phyloP scores from a whole-genome alignment of 2,797 vertebrate genomes.

The Phataginus tetradactyla region DNA sequence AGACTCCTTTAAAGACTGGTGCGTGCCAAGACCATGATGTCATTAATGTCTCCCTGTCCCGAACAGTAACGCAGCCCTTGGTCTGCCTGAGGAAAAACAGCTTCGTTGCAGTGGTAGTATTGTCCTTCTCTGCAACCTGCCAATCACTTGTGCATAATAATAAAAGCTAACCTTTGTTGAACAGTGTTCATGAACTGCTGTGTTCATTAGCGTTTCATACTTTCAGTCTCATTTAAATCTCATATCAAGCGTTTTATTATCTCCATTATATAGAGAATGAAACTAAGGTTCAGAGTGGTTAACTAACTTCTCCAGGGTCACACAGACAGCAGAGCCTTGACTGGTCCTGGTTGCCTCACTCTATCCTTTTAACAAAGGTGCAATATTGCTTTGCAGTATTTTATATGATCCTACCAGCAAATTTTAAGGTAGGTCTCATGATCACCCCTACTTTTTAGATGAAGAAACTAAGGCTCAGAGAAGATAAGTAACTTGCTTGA shows the following conservation, averaged over 20 bases:
- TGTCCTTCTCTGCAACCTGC: background rate
- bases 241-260: background rate
- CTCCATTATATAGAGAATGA: background rate
- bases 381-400: background rate
- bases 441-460: background rate
- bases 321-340: background rate
- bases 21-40: slow-evolving; percentile 44
- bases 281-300: background rate
- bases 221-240: background rate
- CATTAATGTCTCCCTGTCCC: slow-evolving; percentile 28
- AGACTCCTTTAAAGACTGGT: slow-evolving; percentile 18
- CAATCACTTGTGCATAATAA: background rate
- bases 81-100: background rate
- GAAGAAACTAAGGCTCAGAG: slow-evolving; percentile 5
- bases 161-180: background rate
- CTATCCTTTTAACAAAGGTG: background rate
- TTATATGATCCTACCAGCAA: background rate
- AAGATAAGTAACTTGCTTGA: background rate
- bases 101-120: background rate
- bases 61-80: slow-evolving; percentile 35
- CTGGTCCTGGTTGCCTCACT: background rate
- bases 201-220: background rate
- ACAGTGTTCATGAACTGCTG: background rate
- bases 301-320: background rate
- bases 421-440: background rate